Percentiles rank a stretch among this genome's conserved stretches.
Conservation (phyloP, 1,140 invertebrate genomes). For the Sesamia nonagrioides region DNA sequence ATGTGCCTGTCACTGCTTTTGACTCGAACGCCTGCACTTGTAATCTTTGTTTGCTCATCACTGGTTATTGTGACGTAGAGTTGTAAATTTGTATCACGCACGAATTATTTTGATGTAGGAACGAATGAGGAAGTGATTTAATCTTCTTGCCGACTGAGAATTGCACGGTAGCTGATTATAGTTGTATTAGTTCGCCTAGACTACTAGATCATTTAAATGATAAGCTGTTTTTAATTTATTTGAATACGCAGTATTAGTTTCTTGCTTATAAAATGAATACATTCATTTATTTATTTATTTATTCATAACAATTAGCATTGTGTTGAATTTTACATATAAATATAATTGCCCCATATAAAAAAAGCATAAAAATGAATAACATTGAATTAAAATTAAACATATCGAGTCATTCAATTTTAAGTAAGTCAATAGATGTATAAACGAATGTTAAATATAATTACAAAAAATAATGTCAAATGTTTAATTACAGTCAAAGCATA, state of each 20-base stretch:
- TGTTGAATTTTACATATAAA: too few species aligned
- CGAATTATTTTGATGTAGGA: neutral
- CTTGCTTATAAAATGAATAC: too few species aligned
- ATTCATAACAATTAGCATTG: too few species aligned
- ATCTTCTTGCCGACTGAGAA: neutral
- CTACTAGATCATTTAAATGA: neutral
- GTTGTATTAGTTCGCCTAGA: neutral
- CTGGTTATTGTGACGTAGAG: conserved; percentile 20
- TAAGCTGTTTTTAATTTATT: neutral
- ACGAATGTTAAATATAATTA: too few species aligned
- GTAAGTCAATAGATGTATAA: too few species aligned
- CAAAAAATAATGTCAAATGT: too few species aligned
- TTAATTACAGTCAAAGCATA: too few species aligned
- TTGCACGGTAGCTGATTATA: neutral
- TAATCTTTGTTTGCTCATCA: conserved; percentile 53
- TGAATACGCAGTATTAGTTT: neutral
- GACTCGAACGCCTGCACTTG: conserved; percentile 45
- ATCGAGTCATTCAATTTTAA: too few species aligned
- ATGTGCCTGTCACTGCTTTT: conserved; percentile 55
- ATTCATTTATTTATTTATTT: too few species aligned
- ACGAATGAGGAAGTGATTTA: neutral
- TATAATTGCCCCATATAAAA: too few species aligned
- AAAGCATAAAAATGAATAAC: too few species aligned
- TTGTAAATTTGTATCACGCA: conserved; percentile 1
- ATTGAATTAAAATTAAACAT: too few species aligned